Evolutionary conservation across 1,140 invertebrate species (phyloP).

Genomic region (Neodiprion pinetum): DNA sequence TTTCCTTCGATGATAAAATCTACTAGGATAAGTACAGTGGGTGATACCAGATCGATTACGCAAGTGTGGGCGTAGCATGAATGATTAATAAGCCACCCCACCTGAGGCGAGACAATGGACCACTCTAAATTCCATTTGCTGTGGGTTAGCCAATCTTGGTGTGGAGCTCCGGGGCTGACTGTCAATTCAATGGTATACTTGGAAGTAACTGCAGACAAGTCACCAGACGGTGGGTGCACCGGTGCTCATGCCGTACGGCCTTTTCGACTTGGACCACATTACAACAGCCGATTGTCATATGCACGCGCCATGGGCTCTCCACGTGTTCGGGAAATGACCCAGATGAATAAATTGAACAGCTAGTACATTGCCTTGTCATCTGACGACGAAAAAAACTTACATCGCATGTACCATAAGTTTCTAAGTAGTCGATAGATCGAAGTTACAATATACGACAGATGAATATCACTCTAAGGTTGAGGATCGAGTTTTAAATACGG

Average conservation of each 20-base stretch:
- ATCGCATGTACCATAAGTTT: too few species aligned
- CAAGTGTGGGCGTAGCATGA: background rate
- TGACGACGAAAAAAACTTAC: too few species aligned
- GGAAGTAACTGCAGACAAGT: background rate
- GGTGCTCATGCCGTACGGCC: background rate
- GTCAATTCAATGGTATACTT: background rate
- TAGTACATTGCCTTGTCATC: too few species aligned
- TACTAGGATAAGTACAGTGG: too few species aligned
- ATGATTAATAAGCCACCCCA: conserved; percentile 1
- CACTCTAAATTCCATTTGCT: conserved; percentile 5
- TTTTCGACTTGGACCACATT: background rate
- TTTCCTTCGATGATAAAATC: too few species aligned
- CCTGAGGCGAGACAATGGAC: conserved; percentile 1
- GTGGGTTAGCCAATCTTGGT: background rate
- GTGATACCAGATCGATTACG: background rate
- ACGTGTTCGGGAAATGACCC: too few species aligned
- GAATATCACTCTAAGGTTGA: too few species aligned
- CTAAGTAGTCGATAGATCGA: too few species aligned
- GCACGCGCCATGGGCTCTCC: too few species aligned
- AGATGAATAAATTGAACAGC: too few species aligned
- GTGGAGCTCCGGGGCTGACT: background rate
- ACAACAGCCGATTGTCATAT: background rate
- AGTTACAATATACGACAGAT: too few species aligned
- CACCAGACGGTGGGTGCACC: conserved; percentile 4
- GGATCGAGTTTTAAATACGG: too few species aligned